These are phyloP conservation scores for Machimus atricapillus DNA, from an alignment of 2,888 invertebrate genomes.

Conservation along the genomic window DNA sequence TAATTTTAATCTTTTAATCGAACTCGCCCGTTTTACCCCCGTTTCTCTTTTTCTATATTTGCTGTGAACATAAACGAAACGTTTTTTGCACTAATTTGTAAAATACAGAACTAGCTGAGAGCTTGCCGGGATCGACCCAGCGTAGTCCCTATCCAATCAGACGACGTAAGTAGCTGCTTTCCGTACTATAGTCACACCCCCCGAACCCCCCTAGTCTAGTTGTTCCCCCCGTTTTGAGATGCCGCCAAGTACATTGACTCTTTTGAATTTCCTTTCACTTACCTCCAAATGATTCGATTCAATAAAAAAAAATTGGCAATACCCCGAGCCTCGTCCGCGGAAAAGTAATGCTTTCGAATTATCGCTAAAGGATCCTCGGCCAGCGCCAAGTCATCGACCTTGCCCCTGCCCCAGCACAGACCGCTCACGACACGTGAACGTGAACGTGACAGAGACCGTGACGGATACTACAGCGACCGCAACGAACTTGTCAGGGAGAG, in stretches of 20 bases:
- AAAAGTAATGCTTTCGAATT: slow-evolving; percentile 76
- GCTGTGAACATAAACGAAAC: slow-evolving; percentile 15
- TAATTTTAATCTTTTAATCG: background rate
- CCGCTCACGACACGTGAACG: slow-evolving; percentile 68
- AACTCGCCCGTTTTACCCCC: background rate
- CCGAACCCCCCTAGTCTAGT: background rate
- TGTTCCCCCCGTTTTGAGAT: background rate
- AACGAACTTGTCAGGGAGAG: slow-evolving; percentile 81
- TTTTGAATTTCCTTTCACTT: slow-evolving; percentile 3
- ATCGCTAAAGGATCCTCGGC: slow-evolving; percentile 67
- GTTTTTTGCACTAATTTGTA: slow-evolving; percentile 45
- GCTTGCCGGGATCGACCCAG: slow-evolving; percentile 82
- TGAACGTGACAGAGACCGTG: slow-evolving; percentile 72
- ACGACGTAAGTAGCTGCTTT: slow-evolving; percentile 75
- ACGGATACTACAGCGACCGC: slow-evolving; percentile 88
- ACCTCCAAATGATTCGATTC: slow-evolving; percentile 6
- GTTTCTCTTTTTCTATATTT: slow-evolving; percentile 1
- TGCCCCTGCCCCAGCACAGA: slow-evolving; percentile 79
- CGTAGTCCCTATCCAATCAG: slow-evolving; percentile 85
- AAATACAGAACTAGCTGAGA: slow-evolving; percentile 82
- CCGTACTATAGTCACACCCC: slow-evolving; percentile 9
- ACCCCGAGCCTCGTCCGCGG: slow-evolving; percentile 69
- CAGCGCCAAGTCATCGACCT: slow-evolving; percentile 82
- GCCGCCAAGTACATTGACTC: background rate
- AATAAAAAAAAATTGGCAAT: slow-evolving; percentile 38